Evolutionary conservation across 2,797 vertebrate species (phyloP).

Genomic region (Setipinna tenuifilis): DNA sequence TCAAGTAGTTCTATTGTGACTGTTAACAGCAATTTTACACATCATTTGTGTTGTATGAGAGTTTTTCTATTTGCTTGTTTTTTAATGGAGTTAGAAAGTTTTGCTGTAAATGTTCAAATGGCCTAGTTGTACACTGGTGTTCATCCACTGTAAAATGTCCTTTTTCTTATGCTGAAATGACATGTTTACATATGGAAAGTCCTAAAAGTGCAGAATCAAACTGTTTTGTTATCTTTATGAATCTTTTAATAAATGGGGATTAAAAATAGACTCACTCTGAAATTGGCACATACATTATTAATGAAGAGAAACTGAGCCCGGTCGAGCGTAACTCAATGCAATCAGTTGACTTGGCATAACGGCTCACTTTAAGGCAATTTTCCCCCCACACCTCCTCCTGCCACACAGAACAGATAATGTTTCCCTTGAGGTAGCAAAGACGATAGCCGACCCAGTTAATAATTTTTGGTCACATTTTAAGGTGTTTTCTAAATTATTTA

Average conservation of each 20-base stretch:
- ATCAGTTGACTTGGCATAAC: slow-evolving; percentile 24
- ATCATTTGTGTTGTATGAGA: neutral
- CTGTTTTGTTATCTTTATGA: slow-evolving; percentile 14
- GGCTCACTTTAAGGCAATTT: neutral
- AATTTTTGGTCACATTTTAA: neutral
- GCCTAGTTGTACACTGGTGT: neutral
- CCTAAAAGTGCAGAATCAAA: slow-evolving; percentile 13
- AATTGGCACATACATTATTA: slow-evolving; percentile 25
- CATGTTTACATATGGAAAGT: neutral
- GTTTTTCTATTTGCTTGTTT: neutral
- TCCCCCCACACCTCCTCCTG: neutral
- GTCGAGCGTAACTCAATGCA: slow-evolving; percentile 27
- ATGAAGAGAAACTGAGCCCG: slow-evolving; percentile 24
- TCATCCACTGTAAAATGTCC: neutral
- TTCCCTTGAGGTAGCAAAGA: neutral
- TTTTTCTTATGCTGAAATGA: slow-evolving; percentile 5
- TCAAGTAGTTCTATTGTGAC: no score
- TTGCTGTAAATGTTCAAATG: neutral
- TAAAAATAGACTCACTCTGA: slow-evolving; percentile 23
- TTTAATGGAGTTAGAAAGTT: neutral
- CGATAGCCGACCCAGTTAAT: neutral
- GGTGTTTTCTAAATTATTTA: neutral
- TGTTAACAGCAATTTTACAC: no score
- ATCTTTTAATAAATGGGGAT: slow-evolving; percentile 30
- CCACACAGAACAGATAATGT: neutral